Conservation (phyloP, 2,797 vertebrate species). For the Urosaurus nigricauda region DNA sequence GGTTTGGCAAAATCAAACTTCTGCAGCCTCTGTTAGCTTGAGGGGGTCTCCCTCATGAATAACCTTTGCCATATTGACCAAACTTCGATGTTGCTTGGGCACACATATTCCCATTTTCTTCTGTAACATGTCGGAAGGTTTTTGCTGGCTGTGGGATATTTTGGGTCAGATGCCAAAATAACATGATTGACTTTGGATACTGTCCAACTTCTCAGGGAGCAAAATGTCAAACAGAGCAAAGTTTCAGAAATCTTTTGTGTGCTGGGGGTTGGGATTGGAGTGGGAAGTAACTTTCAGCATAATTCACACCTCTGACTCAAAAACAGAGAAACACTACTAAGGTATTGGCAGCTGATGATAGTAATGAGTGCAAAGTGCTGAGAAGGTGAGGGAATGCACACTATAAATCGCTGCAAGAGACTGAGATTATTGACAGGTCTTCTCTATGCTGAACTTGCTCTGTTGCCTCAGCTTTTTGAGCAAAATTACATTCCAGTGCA, state of each 20-base stretch:
- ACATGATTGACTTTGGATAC: no score
- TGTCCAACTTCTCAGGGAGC: no score
- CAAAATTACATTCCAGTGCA: conserved; percentile 48
- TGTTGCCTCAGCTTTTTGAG: conserved; percentile 39
- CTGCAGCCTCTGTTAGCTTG: no score
- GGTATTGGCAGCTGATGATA: conserved; percentile 32
- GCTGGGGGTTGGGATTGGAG: neutral
- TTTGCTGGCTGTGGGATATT: no score
- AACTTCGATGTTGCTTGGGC: no score
- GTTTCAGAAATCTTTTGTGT: neutral
- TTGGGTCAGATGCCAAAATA: no score
- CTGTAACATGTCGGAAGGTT: no score
- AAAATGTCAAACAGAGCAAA: no score
- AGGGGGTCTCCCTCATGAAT: no score
- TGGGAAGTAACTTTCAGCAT: neutral
- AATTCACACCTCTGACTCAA: neutral
- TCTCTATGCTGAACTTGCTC: conserved; percentile 16
- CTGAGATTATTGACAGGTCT: conserved; percentile 8
- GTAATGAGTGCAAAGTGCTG: conserved; percentile 30
- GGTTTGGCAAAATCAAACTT: no score
- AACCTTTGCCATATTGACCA: no score
- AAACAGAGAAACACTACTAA: conserved; percentile 10
- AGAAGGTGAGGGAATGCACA: conserved; percentile 27
- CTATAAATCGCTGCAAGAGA: conserved; percentile 21
- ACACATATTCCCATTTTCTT: no score